Evolutionary conservation across 2,888 invertebrate genomes (phyloP), one percentile per base, ranked within the genome.

Genomic region (Acheta domesticus): DNA sequence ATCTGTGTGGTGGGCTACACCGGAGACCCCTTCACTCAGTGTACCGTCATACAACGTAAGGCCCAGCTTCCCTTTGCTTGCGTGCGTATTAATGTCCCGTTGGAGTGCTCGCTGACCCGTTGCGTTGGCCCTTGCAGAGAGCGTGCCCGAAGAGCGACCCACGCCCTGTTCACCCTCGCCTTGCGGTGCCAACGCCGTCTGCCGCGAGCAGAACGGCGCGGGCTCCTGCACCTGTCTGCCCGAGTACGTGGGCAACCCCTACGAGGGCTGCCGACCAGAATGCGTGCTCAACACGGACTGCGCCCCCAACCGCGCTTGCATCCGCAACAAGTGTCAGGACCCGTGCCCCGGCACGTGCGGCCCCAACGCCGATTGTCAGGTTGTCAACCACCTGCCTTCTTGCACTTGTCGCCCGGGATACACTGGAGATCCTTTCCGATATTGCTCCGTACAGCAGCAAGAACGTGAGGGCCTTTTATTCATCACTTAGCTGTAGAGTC

Each of bases 361-460:
- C 48, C 88, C 89, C 82, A 92, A 93, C 85, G 89, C 94, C 2
- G 89, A 90, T 81, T 95, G 95, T 83, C 89, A 90, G 82, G 93
- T 93, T 21, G 90, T 92, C 73, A 92, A 92, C 85, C 93, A 93
- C 84, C 91, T 91, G 83, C 92, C 93, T 12, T 91, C 92, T 84
- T 93, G 93, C 85, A 91, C 89, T 80, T 93, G 93, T 85, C 91
- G 92, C 73, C 87, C 86, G 21, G 93, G 92, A 73, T 91, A 91
- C 85, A 91, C 92, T 80, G 96, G 96, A 14, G 94, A 96, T 91
- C 96, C 96, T 77, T 95, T 93, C 85, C 87, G 88, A 80, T 88
- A 89, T 83, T 93, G 93, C 84, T 87, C 87, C 48, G 75, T 87
- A 86, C 81, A 83, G 83, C 77, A 82, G 83, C 82, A 82, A 85